Conservation (phyloP, 2,888 invertebrate genomes). For the Crossocerus cetratus region DNA sequence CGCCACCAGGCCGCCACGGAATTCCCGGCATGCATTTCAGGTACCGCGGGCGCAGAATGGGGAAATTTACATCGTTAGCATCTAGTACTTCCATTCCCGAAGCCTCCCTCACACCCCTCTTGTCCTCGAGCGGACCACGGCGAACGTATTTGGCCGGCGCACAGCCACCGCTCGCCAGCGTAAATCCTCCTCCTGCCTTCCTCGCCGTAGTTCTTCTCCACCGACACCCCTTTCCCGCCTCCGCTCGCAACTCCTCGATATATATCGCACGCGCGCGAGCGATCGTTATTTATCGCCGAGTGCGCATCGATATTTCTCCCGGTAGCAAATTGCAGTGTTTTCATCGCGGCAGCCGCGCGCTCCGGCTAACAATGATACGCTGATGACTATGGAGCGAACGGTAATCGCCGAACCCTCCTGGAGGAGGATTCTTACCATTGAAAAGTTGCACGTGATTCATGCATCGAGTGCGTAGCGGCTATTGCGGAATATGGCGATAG, state of each 20-base stretch:
- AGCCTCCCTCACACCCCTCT: not conserved
- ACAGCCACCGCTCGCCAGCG: not conserved
- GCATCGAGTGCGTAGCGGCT: conserved; percentile 6
- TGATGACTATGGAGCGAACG: not conserved
- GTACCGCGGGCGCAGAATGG: conserved; percentile 4
- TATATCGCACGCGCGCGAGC: no score
- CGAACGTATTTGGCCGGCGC: no score
- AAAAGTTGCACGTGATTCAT: conserved; percentile 20
- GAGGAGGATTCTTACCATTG: not conserved
- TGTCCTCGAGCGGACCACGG: no score
- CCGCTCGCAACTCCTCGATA: not conserved
- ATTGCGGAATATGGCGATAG: conserved; percentile 9
- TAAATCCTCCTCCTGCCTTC: not conserved
- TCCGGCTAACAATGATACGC: not conserved
- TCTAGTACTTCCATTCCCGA: conserved; percentile 16
- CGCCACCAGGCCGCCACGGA: not conserved
- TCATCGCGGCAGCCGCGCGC: not conserved
- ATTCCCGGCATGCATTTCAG: not conserved
- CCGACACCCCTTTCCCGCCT: no score
- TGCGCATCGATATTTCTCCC: not conserved
- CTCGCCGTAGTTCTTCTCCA: not conserved
- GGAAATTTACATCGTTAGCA: conserved; percentile 32
- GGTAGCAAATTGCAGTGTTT: not conserved
- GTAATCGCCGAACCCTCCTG: not conserved
- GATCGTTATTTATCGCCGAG: conserved; percentile 1